Evolutionary conservation across 2,888 invertebrate species (phyloP), one percentile per base, ranked within the genome.

Genomic region (Aromia moschata): DNA sequence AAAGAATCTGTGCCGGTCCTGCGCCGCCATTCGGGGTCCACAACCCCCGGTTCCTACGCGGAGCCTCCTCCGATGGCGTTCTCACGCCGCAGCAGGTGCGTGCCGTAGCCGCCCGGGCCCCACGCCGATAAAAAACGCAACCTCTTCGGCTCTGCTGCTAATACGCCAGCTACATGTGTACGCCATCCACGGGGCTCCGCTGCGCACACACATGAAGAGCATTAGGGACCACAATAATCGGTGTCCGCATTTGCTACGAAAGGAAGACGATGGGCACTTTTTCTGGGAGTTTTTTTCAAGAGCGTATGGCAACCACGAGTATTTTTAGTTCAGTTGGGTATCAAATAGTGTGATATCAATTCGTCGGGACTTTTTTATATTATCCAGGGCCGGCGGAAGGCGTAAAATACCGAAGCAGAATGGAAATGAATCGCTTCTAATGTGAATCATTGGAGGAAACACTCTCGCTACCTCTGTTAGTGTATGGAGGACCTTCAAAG

Each of bases 81-180:
- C 58, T 53, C 52, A 58, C 58, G 58, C 52, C 45, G 33, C 52
- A 58, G 58, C 58, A 58, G 58, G 58, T 58, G 58, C 58, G 58
- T 58, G 58, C 49, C 49, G 40, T 45, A 53, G 37, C 45, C 43
- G 20, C 43, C n/a, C n/a, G n/a, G 57, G 57, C 57, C 57, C 57
- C 57, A 57, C 51, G 52, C 17, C 25, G 44, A 51, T 57, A 49
- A 57, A 57, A 57, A 57, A 57, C 37, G 40, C 55, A 55, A 55
- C 55, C 55, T 55, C 55, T 45, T 16, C 36, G 37, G 54, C 16
- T 40, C 18, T 46, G 47, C 41, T 33, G 40, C 37, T 49, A 30
- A n/a, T n/a, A n/a, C 52, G 30, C 15, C 49, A 25, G 43, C 47
- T 52, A 53, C 58, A 58, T 58, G 45, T 53, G 58, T 53, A 52